These are phyloP conservation scores for Intellagama lesueurii DNA, from an alignment of 2,797 vertebrate species.

Conservation along the genomic window DNA sequence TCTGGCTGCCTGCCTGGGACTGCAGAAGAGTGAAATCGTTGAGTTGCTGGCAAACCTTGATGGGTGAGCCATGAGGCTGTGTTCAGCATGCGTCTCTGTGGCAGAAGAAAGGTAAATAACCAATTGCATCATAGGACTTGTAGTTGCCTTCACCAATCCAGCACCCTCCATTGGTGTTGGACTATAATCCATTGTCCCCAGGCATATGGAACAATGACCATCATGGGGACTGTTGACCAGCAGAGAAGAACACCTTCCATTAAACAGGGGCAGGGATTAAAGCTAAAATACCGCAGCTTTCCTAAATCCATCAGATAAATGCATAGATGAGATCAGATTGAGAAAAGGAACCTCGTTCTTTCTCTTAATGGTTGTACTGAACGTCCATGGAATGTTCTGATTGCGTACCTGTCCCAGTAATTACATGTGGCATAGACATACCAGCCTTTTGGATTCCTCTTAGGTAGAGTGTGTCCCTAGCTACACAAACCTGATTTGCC, in stretches of 20 bases:
- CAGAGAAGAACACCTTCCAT: too few relatives aligned
- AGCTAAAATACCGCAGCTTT: too few relatives aligned
- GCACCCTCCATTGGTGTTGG: background rate
- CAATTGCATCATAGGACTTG: background rate
- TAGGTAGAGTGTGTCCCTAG: background rate
- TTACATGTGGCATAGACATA: background rate
- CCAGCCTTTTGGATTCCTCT: background rate
- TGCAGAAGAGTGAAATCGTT: background rate
- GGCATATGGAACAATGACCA: too few relatives aligned
- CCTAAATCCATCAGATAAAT: too few relatives aligned
- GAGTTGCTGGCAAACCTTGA: background rate
- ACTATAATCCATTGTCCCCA: too few relatives aligned
- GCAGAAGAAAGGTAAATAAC: background rate
- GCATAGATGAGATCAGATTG: too few relatives aligned
- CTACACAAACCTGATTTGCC: too few relatives aligned
- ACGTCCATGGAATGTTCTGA: too few relatives aligned
- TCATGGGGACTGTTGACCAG: too few relatives aligned
- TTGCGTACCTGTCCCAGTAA: background rate
- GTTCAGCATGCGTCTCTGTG: background rate
- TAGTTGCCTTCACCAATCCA: background rate
- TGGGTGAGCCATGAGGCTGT: background rate
- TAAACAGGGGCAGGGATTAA: too few relatives aligned
- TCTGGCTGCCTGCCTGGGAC: slow-evolving; percentile 1
- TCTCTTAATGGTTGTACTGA: too few relatives aligned
- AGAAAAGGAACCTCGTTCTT: too few relatives aligned